Evolutionary conservation across 2,113 vertebrate species (phyloP).

Genomic region (Notarius lentiginosus): DNA sequence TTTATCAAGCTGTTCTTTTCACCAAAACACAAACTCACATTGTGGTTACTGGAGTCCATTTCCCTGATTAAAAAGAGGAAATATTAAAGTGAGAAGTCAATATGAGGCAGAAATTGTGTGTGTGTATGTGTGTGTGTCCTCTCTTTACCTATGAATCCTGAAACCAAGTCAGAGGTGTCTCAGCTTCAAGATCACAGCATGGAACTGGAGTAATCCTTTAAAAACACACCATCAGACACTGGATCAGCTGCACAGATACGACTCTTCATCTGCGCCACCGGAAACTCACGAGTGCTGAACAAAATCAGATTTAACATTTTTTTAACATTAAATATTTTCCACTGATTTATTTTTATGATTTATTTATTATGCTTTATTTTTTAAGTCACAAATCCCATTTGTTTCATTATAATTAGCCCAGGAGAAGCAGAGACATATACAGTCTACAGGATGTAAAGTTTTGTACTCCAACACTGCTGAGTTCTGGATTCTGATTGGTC

Average conservation of each 20-base stretch:
- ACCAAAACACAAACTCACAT: background rate
- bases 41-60: background rate
- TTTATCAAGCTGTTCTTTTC: background rate
- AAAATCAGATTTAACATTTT: background rate
- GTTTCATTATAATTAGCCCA: background rate
- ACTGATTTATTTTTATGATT: background rate
- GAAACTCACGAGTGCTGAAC: background rate
- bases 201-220: constrained; percentile 9
- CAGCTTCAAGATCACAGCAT: background rate
- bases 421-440: background rate
- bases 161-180: background rate
- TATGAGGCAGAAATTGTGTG: background rate
- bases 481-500: background rate
- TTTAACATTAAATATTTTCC: background rate
- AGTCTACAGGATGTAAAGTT: too few species aligned
- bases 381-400: background rate
- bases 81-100: background rate
- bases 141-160: background rate
- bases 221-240: constrained; percentile 21
- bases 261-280: background rate
- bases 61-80: background rate
- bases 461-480: background rate
- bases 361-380: background rate
- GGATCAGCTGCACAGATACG: background rate
- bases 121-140: background rate